A percentile compares a stretch with the other conserved stretches of the same genome.
Evolutionary conservation across 2,113 vertebrate genomes (phyloP).

Genomic region (Colistium nudipinnis): DNA sequence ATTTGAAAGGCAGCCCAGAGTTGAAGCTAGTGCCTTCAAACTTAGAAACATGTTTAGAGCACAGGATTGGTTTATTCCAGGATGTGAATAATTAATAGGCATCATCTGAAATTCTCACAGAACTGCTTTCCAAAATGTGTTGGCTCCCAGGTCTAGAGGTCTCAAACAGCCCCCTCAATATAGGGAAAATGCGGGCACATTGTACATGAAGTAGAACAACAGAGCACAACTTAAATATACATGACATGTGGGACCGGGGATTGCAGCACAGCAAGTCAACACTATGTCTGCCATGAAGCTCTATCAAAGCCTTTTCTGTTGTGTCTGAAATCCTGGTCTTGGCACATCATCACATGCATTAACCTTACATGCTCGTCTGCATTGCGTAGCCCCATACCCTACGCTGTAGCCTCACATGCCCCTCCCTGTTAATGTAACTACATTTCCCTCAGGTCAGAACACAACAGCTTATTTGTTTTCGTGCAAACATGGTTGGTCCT

Average conservation of each 20-base stretch:
- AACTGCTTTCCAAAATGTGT: slow-evolving; percentile 81
- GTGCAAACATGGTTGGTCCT: too few relatives aligned
- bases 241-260: slow-evolving; percentile 66
- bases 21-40: slow-evolving; percentile 69
- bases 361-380: slow-evolving; percentile 35
- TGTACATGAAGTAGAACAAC: slow-evolving; percentile 75
- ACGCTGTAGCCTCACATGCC: not conserved
- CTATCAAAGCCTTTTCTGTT: slow-evolving; percentile 57
- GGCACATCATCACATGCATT: slow-evolving; percentile 36
- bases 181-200: slow-evolving; percentile 68
- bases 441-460: too few relatives aligned
- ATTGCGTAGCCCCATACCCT: not conserved
- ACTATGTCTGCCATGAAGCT: slow-evolving; percentile 33
- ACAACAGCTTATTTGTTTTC: too few relatives aligned
- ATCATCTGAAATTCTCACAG: slow-evolving; percentile 81
- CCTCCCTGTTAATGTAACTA: not conserved
- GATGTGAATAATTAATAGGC: slow-evolving; percentile 78
- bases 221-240: slow-evolving; percentile 77
- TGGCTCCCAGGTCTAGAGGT: slow-evolving; percentile 78
- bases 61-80: slow-evolving; percentile 75
- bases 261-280: slow-evolving; percentile 57
- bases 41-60: slow-evolving; percentile 71
- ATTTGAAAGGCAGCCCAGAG: slow-evolving; percentile 40
- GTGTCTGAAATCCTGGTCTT: slow-evolving; percentile 18
- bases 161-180: slow-evolving; percentile 73